Conservation (phyloP, 2,113 vertebrate genomes). For the Holacanthus passer region DNA sequence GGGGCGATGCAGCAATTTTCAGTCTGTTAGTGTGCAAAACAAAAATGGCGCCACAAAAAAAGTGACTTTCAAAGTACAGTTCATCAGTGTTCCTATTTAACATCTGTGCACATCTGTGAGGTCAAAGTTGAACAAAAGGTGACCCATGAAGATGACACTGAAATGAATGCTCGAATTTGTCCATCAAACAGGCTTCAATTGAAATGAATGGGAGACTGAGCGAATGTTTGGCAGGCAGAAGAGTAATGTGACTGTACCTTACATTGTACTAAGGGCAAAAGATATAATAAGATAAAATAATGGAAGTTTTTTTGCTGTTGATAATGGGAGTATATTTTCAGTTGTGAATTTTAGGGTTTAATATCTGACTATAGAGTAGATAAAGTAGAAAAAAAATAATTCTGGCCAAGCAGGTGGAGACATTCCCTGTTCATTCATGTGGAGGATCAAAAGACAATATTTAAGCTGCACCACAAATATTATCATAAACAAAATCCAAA, state of each 20-base stretch:
- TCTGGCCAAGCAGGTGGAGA: conserved; percentile 5
- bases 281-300: neutral
- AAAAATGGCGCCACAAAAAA: neutral
- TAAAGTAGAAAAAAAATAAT: neutral
- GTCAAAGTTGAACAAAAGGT: conserved; percentile 12
- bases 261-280: neutral
- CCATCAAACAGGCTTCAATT: neutral
- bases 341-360: conserved; percentile 3
- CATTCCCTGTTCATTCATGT: conserved; percentile 8
- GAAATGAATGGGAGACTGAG: neutral
- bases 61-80: conserved; percentile 8
- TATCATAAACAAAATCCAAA: conserved; percentile 3
- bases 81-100: neutral
- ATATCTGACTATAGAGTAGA: neutral
- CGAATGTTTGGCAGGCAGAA: neutral
- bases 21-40: too few species aligned
- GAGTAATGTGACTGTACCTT: neutral
- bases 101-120: neutral
- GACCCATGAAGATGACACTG: neutral
- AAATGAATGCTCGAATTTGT: neutral
- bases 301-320: neutral
- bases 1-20: too few species aligned
- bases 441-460: conserved; percentile 3
- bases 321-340: neutral
- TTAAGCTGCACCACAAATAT: conserved; percentile 12